Percentiles rank a stretch among this genome's conserved stretches.
Conservation (phyloP, 2,113 vertebrate genomes). For the Mastomys coucha region DNA sequence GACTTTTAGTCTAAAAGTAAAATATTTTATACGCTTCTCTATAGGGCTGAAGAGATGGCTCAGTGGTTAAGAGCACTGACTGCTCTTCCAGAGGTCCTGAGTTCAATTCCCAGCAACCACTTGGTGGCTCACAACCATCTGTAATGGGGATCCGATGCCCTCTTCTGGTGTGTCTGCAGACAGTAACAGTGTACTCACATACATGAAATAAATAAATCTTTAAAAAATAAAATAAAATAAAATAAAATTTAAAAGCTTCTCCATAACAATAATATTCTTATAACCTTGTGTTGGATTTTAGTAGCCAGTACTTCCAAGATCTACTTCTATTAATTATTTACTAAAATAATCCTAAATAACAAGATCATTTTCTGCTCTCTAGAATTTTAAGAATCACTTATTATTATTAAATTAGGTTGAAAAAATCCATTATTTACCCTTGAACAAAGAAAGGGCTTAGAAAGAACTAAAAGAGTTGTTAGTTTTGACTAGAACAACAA, state of each 20-base stretch:
- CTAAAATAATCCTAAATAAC: constrained; percentile 39
- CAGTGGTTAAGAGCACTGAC: too few relatives aligned
- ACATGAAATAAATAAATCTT: too few relatives aligned
- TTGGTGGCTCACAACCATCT: too few relatives aligned
- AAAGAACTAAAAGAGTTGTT: constrained; percentile 55
- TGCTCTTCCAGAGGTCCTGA: too few relatives aligned
- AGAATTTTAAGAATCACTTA: constrained; percentile 57
- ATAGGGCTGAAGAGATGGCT: too few relatives aligned
- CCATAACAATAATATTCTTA: background rate
- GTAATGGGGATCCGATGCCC: too few relatives aligned
- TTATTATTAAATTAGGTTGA: constrained; percentile 65
- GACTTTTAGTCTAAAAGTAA: constrained; percentile 33
- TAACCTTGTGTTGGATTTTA: background rate
- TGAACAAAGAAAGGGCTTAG: constrained; percentile 60
- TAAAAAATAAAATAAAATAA: too few relatives aligned
- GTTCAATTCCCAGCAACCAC: too few relatives aligned
- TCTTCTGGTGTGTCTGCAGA: too few relatives aligned
- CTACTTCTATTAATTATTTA: constrained; percentile 45
- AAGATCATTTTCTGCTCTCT: constrained; percentile 57
- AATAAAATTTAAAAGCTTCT: background rate
- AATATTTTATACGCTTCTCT: background rate
- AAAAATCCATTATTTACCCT: constrained; percentile 60
- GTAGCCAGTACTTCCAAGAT: constrained; percentile 6
- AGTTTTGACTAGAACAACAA: constrained; percentile 54
- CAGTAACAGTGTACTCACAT: too few relatives aligned